Base-by-base conservation (phyloP, 2,888 invertebrate genomes). In the Aphodius granarius region DNA sequence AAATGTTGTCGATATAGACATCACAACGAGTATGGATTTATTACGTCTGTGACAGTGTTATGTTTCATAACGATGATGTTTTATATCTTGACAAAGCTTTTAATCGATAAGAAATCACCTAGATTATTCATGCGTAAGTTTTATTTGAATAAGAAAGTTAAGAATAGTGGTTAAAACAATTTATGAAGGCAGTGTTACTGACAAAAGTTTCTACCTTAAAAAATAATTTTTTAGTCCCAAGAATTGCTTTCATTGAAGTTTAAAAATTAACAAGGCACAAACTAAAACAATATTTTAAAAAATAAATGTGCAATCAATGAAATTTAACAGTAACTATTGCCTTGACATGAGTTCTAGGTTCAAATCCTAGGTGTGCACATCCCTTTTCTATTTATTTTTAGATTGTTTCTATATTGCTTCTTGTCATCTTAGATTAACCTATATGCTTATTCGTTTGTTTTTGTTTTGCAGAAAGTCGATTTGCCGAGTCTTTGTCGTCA, bases 1-100 rank as follows among this genome's bases (percentile, higher is more conserved):
- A 88, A 89, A 71, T 93, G 93, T 83, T 90, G 91, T 79, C 88
- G 89, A 81, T 86, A 89, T 71, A 86, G 91, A 80, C 88, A 86
- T 83, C 88, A 89, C 79, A 89, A 90, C 76, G 91, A 92, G 87
- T 83, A 89, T 74, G 84, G 89, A 79, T 91, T 92, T 82, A 85
- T 92, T 77, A 86, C 88, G 66, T 89, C 89, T 77, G 88, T 91
- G 74, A 87, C 86, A 62, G 82, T 89, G 9, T 89, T 92, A 79
- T 86, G 89, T 63, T 76, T 88, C 43, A 78, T 90, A 72, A 91
- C 92, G 70, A 78, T 91, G 22, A 77, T 91, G 21, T 92, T 91
- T 84, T 92, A 92, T 82, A 78, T 90, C 15, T 82, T 89, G 66
- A 86, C 90, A n/a, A 88, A 89, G 82, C 88, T 86, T 80, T 90